Evolutionary conservation across 2,888 invertebrate species (phyloP), one percentile per base, ranked within the genome.

Genomic region (Amphipyra berbera): DNA sequence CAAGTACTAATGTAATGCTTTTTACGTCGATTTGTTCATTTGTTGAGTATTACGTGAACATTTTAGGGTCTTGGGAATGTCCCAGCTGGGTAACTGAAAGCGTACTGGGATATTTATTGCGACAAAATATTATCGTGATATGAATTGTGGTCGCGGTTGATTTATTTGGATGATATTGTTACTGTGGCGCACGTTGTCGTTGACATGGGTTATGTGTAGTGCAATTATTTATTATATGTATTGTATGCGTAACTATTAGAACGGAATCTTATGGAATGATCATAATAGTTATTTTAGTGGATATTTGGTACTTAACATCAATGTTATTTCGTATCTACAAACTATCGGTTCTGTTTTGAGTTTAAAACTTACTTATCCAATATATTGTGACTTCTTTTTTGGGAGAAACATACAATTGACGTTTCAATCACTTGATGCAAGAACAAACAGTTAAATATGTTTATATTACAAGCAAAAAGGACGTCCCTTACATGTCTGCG

Each of bases 11-110:
- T 55, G 53, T 61, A 68, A 73, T 63, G 54, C 55, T 58, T 73
- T 78, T 71, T 68, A 63, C 48, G 71, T 75, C 68, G 69, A 75
- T 77, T 80, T 67, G 68, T 77, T 75, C 73, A 75, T 78, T 75
- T 76, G 49, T 54, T 33, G 60, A 59, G 53, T 63, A 71, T 68
- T 65, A 61, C 58, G 49, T 15, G 62, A 61, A 68, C 61, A 65
- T 67, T 79, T 70, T 61, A 62, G 64, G 55, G 44, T 47, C 57
- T 50, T 13, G 41, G 40, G 52, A 75, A 66, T 62, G 10, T 45
- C 37, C 13, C 65, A 68, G 47, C 56, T 50, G 53, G 60, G 54
- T 59, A 66, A 54, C 62, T 53, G 44, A 62, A 66, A 59, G 41
- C 45, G n/a, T 37, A 35, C 13, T 0, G 27, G 14, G 14, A 65